Conservation (phyloP, 2,797 vertebrate species). For the Cirrhinus molitorella region DNA sequence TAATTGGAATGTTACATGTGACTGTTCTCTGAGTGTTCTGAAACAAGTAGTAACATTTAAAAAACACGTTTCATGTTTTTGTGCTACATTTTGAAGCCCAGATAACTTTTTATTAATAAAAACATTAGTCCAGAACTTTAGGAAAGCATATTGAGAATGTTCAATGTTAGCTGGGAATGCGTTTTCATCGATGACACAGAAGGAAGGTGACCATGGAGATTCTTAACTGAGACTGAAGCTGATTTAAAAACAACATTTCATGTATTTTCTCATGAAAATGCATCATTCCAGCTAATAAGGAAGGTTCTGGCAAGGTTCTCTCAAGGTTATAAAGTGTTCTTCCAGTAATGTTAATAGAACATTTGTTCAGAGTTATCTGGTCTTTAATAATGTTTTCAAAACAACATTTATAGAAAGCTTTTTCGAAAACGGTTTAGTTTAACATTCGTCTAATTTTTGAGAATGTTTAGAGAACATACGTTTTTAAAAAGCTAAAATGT, state of each 20-base stretch:
- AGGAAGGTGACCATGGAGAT: no score
- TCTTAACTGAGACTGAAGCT: no score
- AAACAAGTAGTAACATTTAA: background rate
- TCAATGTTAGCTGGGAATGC: no score
- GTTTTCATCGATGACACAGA: no score
- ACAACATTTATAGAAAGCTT: background rate
- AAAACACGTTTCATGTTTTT: background rate
- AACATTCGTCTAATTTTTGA: background rate
- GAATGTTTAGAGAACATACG: background rate
- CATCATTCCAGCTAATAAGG: background rate
- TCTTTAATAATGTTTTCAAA: background rate
- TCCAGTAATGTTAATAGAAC: background rate
- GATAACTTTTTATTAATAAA: background rate
- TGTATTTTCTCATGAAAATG: background rate
- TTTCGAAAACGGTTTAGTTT: background rate
- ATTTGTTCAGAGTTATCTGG: background rate
- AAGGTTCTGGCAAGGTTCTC: background rate
- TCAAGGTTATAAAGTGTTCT: background rate
- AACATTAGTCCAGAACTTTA: no score
- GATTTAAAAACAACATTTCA: background rate
- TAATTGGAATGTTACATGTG: background rate
- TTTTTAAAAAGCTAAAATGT: background rate
- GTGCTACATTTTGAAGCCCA: background rate
- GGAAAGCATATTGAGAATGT: no score
- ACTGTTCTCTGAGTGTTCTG: background rate